Conservation (phyloP, 2,113 vertebrate species). For the Sciurus niger region DNA sequence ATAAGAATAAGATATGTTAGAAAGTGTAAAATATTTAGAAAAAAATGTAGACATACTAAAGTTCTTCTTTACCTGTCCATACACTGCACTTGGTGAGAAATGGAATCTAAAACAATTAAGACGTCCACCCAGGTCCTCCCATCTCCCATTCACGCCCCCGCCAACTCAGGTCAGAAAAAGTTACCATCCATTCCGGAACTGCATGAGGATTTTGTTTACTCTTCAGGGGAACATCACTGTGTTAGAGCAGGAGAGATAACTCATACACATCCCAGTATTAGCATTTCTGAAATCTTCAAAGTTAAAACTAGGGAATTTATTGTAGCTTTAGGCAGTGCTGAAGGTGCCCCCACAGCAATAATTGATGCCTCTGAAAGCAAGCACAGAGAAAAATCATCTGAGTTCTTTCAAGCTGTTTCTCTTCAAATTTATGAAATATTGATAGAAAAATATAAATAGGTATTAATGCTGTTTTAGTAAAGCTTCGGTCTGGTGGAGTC, state of each 20-base stretch:
- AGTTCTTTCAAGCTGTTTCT: constrained; percentile 81
- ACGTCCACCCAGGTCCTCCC: not conserved
- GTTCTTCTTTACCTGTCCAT: not conserved
- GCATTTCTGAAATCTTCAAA: constrained; percentile 81
- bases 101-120: constrained; percentile 40
- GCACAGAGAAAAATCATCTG: constrained; percentile 65
- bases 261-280: constrained; percentile 73
- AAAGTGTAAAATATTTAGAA: constrained; percentile 54
- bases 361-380: constrained; percentile 74
- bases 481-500: constrained; percentile 62
- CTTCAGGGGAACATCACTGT: constrained; percentile 53
- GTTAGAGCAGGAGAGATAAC: constrained; percentile 73
- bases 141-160: not conserved
- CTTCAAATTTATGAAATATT: constrained; percentile 81
- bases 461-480: constrained; percentile 79
- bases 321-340: constrained; percentile 69
- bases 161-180: not conserved
- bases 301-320: constrained; percentile 76
- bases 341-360: constrained; percentile 74
- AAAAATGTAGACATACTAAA: not conserved
- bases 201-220: constrained; percentile 70
- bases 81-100: not conserved
- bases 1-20: not conserved
- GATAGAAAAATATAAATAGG: constrained; percentile 82
- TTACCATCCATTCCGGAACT: not conserved